phyloP scores from a whole-genome alignment of 2,113 vertebrate species.

The Brachirus orientalis region DNA sequence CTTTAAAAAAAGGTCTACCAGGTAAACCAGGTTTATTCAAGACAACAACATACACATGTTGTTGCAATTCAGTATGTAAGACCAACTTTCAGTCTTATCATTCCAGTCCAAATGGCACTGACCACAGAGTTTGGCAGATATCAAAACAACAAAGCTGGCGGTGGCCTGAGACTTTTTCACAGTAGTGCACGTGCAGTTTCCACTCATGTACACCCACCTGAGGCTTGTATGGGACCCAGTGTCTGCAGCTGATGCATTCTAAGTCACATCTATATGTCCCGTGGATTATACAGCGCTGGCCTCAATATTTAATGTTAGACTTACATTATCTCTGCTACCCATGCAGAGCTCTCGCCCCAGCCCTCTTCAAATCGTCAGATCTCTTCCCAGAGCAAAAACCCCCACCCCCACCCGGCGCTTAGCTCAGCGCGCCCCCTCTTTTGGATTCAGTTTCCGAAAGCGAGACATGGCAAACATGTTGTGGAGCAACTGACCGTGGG shows the following conservation, averaged over 20 bases:
- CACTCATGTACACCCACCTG: not conserved
- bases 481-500: constrained; percentile 36
- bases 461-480: constrained; percentile 48
- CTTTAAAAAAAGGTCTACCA: too few relatives aligned
- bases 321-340: constrained; percentile 9
- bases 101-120: too few relatives aligned
- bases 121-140: too few relatives aligned
- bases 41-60: too few relatives aligned
- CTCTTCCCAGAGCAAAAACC: constrained; percentile 11
- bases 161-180: too few relatives aligned
- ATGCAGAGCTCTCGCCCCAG: constrained; percentile 22
- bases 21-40: too few relatives aligned
- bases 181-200: not conserved
- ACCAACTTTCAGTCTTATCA: too few relatives aligned
- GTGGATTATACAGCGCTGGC: constrained; percentile 10
- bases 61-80: too few relatives aligned
- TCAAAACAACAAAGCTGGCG: too few relatives aligned
- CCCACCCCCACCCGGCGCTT: not conserved
- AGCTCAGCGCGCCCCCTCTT: constrained; percentile 34
- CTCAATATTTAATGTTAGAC: constrained; percentile 19
- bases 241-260: constrained; percentile 2
- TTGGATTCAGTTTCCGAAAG: constrained; percentile 57
- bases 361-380: constrained; percentile 49
- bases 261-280: not conserved
- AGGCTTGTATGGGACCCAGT: not conserved